Evolutionary conservation across 2,888 invertebrate genomes (phyloP), one percentile per base, ranked within the genome.

Genomic region (Sinotaia quadrata): DNA sequence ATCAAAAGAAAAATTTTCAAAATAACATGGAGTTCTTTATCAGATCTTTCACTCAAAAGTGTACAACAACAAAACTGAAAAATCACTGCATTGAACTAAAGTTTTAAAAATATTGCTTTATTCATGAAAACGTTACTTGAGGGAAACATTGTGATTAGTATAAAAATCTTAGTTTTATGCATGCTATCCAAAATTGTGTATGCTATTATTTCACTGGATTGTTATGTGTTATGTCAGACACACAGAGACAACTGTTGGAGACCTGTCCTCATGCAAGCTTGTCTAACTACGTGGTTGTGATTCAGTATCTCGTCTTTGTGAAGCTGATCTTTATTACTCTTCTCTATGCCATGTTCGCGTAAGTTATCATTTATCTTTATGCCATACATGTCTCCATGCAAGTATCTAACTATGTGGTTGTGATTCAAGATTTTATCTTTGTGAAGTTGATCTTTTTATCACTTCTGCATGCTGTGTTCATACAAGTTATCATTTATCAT

Each of bases 291-390:
- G 52, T 94, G 54, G 94, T 95, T 56, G 98, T 98, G 96, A 94
- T 97, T 60, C 92, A 95, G 84, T 98, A 97, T 89, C 92, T 98
- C 75, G 92, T 98, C 85, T 93, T 98, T 81, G 96, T 97, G 78
- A 98, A 98, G 88, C 96, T 98, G 84, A 91, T 98, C 70, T 92
- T 98, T 75, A 95, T 98, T 89, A 98, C 98, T 89, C 92, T 98
- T 73, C 92, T 98, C 78, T 98, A 98, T 87, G 98, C 98, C 65
- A 97, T 98, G 73, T 98, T 98, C 91, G 97, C 98, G 91, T 90
- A 77, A 84, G 85, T 80, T 10, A 58, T 4, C 18, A 18, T 7
- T 1, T 47, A 21, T 47, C 5, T 1, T 47, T 47, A 4, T 21
- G 24, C n/a, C 47, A 47, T 21, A 5, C 18, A 47, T 18, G n/a